A percentile compares a stretch with the other conserved stretches of the same genome.
Evolutionary conservation across 1,140 invertebrate species (phyloP).

Genomic region (Drosophila pseudoananassae): DNA sequence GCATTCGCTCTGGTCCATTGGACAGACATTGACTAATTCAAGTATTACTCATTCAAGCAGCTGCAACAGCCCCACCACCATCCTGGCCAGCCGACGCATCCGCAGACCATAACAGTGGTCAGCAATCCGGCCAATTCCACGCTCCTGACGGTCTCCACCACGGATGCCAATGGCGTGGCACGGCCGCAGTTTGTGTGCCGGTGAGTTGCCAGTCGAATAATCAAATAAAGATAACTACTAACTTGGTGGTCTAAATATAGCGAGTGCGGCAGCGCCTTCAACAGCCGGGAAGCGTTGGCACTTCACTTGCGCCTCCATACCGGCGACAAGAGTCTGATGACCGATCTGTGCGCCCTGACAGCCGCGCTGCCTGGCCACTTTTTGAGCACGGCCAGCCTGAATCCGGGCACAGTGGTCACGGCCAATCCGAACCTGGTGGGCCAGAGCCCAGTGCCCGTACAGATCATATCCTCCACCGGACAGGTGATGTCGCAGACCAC

Average conservation of each 20-base stretch:
- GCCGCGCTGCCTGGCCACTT: conserved; percentile 89
- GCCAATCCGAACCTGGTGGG: conserved; percentile 80
- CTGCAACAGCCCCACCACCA: conserved; percentile 84
- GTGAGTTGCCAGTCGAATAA: conserved; percentile 48
- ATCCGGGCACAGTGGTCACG: conserved; percentile 83
- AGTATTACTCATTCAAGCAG: conserved; percentile 55
- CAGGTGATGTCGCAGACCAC: conserved; percentile 83
- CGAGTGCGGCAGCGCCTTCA: conserved; percentile 88
- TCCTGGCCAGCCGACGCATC: conserved; percentile 80
- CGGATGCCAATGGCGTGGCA: conserved; percentile 66
- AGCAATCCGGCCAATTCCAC: conserved; percentile 80
- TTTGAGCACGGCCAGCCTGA: conserved; percentile 85
- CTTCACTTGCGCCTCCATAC: conserved; percentile 92
- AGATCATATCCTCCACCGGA: conserved; percentile 84
- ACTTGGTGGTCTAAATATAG: conserved; percentile 71
- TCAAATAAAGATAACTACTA: too few relatives aligned
- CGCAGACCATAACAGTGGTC: conserved; percentile 83
- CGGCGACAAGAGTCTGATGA: conserved; percentile 92
- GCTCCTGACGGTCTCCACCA: conserved; percentile 74
- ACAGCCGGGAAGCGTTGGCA: conserved; percentile 90
- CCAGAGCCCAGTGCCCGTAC: conserved; percentile 81
- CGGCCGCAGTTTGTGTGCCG: conserved; percentile 84
- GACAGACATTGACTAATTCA: conserved; percentile 66
- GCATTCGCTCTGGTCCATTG: too few relatives aligned
- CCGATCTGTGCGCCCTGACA: conserved; percentile 92